A percentile compares a stretch with the other conserved stretches of the same genome.
These are phyloP conservation scores for Enteromius mattozi DNA, from an alignment of 2,797 vertebrate genomes.

Conservation along the genomic window DNA sequence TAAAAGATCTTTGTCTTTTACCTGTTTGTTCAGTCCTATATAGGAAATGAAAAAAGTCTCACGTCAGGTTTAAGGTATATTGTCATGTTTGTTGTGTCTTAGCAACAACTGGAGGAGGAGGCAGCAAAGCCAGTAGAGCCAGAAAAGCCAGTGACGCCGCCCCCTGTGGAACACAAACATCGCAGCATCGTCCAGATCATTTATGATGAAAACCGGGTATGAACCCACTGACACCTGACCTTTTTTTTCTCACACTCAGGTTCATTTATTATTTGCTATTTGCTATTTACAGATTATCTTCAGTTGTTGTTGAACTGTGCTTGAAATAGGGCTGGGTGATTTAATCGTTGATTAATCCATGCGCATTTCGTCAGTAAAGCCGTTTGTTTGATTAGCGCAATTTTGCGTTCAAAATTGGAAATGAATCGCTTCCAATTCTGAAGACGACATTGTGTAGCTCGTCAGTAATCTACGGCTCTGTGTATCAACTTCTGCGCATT, in stretches of 20 bases:
- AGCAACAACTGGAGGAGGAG: slow-evolving; percentile 99
- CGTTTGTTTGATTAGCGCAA: too few species aligned
- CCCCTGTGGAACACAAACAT: slow-evolving; percentile 98
- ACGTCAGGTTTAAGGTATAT: slow-evolving; percentile 1
- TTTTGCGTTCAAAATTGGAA: too few species aligned
- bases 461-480: too few species aligned
- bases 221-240: background rate
- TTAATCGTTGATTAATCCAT: too few species aligned
- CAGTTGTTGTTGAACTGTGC: background rate
- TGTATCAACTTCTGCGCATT: too few species aligned
- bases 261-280: too few species aligned
- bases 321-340: background rate
- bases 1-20: background rate
- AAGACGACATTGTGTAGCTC: too few species aligned
- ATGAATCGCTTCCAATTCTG: too few species aligned
- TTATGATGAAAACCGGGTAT: slow-evolving; percentile 97
- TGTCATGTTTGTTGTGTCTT: slow-evolving; percentile 74
- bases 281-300: background rate
- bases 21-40: background rate
- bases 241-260: background rate
- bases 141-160: slow-evolving; percentile 94
- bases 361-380: too few species aligned
- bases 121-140: slow-evolving; percentile 97
- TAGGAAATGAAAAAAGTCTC: background rate
- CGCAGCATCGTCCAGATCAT: slow-evolving; percentile 99